These are phyloP conservation scores for Trissoscelio sp. DNA, from an alignment of 2,888 invertebrate genomes.

Conservation along the genomic window DNA sequence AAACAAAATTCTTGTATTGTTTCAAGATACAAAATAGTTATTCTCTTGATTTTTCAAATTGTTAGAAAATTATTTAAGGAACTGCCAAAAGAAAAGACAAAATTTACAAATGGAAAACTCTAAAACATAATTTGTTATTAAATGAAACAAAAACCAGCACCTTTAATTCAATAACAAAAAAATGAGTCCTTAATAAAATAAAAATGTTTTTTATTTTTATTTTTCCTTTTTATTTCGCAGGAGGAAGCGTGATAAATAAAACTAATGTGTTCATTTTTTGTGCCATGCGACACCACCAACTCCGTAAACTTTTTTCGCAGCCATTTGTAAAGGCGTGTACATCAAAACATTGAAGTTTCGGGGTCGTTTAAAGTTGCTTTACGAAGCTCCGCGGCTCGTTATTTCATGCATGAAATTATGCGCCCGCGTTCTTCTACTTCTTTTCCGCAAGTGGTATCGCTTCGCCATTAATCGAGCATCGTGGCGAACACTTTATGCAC, in stretches of 20 bases:
- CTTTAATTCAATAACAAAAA: too few relatives aligned
- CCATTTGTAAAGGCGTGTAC: not conserved
- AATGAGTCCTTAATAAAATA: too few relatives aligned
- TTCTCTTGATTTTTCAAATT: not conserved
- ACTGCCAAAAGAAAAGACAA: too few relatives aligned
- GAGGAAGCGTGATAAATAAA: not conserved
- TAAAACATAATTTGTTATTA: too few relatives aligned
- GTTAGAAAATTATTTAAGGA: too few relatives aligned
- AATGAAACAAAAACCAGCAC: too few relatives aligned
- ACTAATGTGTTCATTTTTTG: not conserved
- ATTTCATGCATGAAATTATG: constrained; percentile 52
- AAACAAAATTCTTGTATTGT: too few relatives aligned
- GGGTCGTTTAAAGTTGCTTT: constrained; percentile 24
- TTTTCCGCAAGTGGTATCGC: constrained; percentile 13
- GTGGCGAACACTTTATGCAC: constrained; percentile 39
- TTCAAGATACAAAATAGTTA: too few relatives aligned
- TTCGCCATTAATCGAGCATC: constrained; percentile 61
- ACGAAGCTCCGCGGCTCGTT: constrained; percentile 8
- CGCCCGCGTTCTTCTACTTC: not conserved
- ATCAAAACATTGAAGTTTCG: not conserved
- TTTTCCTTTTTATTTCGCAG: not conserved
- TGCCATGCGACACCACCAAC: not conserved
- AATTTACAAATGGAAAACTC: too few relatives aligned
- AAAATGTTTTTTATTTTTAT: too few relatives aligned
- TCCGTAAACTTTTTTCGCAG: not conserved